phyloP scores from a whole-genome alignment of 1,140 invertebrate species.

The Oedothorax gibbosus region DNA sequence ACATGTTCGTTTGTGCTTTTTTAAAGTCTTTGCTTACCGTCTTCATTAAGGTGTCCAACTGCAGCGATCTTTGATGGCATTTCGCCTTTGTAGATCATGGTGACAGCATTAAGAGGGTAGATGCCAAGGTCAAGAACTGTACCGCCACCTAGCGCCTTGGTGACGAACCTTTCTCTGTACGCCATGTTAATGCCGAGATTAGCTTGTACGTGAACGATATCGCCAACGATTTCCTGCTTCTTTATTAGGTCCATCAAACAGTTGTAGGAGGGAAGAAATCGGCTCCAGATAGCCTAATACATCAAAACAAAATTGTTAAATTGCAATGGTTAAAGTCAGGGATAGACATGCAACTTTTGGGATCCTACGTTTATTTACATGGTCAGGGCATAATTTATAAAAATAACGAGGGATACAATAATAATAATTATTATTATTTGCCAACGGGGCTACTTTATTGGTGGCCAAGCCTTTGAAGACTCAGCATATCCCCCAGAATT shows the following conservation, averaged over 20 bases:
- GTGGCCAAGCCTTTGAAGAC: too few species aligned
- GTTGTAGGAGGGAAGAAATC: constrained; percentile 82
- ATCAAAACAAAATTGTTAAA: not conserved
- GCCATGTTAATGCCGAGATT: constrained; percentile 76
- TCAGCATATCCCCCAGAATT: too few species aligned
- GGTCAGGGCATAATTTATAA: too few species aligned
- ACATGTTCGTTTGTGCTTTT: too few species aligned
- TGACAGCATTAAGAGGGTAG: constrained; percentile 82
- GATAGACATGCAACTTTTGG: too few species aligned
- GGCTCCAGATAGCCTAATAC: constrained; percentile 79
- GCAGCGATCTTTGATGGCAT: constrained; percentile 74
- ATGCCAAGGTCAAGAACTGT: constrained; percentile 85
- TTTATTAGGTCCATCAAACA: constrained; percentile 74
- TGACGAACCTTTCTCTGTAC: constrained; percentile 74
- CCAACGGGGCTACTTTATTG: too few species aligned
- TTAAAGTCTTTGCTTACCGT: constrained; percentile 68
- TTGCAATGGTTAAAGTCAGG: too few species aligned
- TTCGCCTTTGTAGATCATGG: constrained; percentile 77
- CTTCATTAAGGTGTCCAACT: constrained; percentile 75
- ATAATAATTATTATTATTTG: too few species aligned
- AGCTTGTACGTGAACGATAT: constrained; percentile 77
- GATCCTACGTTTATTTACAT: too few species aligned
- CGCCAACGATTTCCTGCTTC: constrained; percentile 75
- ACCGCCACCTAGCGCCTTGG: constrained; percentile 80
- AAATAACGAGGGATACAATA: too few species aligned